Conservation (phyloP, 2,113 vertebrate genomes). For the Eurypyga helias region DNA sequence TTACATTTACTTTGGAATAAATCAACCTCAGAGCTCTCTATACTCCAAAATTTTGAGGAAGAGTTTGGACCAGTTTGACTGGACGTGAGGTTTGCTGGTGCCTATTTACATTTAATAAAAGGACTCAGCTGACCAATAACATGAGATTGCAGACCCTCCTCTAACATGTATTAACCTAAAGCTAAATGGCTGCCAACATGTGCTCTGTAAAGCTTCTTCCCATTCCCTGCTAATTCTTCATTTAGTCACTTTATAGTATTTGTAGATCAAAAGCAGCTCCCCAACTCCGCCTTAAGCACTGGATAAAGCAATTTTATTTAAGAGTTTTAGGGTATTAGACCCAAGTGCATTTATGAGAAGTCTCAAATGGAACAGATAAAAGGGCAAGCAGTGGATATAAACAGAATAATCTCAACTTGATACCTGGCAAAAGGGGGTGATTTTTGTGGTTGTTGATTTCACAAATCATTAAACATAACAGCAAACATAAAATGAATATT, state of each 20-base stretch:
- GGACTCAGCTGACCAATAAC: background rate
- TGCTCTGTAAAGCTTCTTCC: background rate
- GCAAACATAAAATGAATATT: conserved; percentile 60
- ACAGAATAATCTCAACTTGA: conserved; percentile 40
- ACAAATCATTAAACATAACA: conserved; percentile 70
- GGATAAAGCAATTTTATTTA: conserved; percentile 2
- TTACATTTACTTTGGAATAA: background rate
- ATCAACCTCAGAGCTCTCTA: background rate
- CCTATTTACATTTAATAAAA: background rate
- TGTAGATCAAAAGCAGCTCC: conserved; percentile 9
- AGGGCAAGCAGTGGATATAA: background rate
- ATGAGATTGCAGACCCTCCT: background rate
- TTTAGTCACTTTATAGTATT: conserved; percentile 19
- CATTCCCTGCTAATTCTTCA: background rate
- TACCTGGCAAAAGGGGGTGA: background rate
- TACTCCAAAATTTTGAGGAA: background rate
- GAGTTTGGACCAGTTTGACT: background rate
- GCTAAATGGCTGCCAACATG: background rate
- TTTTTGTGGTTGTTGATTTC: conserved; percentile 59
- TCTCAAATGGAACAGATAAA: conserved; percentile 20
- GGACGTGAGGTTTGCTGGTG: background rate
- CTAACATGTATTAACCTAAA: background rate
- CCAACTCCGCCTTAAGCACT: background rate
- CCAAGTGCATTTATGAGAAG: background rate
- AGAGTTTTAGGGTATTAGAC: conserved; percentile 46